Conservation (phyloP, 1,140 invertebrate genomes). For the Maconellicoccus hirsutus region DNA sequence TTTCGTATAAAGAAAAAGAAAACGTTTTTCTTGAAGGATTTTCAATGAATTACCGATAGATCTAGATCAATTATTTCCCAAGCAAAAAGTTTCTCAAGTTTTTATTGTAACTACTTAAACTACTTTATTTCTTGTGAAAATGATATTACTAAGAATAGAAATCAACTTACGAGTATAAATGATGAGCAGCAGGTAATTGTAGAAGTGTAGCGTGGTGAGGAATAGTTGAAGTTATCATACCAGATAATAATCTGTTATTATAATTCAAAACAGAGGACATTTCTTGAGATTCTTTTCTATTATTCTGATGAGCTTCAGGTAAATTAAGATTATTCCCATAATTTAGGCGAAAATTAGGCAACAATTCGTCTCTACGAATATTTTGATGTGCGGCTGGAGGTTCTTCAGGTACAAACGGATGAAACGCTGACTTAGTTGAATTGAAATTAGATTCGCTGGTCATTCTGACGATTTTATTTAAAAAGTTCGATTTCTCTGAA, state of each 20-base stretch:
- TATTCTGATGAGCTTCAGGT: slow-evolving; percentile 14
- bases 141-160: not conserved
- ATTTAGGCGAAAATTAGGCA: slow-evolving; percentile 4
- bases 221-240: not conserved
- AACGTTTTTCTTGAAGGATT: too few relatives aligned
- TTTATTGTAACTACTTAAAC: too few relatives aligned
- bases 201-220: not conserved
- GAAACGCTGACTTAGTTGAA: slow-evolving; percentile 15
- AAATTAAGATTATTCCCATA: not conserved
- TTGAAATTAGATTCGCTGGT: not conserved
- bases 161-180: slow-evolving; percentile 11
- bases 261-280: not conserved
- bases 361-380: not conserved
- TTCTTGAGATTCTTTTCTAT: not conserved
- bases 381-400: slow-evolving; percentile 28
- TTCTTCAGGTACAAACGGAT: slow-evolving; percentile 23
- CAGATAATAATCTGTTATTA: slow-evolving; percentile 14
- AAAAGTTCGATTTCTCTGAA: not conserved
- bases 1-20: too few relatives aligned
- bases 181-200: slow-evolving; percentile 9
- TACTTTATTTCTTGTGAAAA: too few relatives aligned
- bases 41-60: too few relatives aligned
- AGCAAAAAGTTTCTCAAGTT: too few relatives aligned
- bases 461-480: not conserved
- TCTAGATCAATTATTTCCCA: too few relatives aligned